These are phyloP conservation scores for Lissonota sp. DNA, from an alignment of 2,888 invertebrate genomes.

Conservation along the genomic window DNA sequence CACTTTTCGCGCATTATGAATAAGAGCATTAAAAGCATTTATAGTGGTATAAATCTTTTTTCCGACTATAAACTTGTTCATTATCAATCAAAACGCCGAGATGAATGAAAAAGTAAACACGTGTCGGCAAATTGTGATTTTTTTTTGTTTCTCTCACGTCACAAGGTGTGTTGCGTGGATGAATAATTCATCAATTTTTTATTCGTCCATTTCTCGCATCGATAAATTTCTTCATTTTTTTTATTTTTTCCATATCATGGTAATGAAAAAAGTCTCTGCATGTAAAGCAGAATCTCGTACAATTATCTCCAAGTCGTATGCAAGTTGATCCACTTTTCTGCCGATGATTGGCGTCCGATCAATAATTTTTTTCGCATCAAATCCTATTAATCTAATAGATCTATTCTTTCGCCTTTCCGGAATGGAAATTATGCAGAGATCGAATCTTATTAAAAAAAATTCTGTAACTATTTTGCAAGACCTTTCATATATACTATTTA, in stretches of 20 bases:
- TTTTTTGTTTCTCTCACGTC: conserved; percentile 19
- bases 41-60: too few relatives aligned
- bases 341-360: neutral
- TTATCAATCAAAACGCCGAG: too few relatives aligned
- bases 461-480: too few relatives aligned
- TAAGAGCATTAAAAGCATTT: too few relatives aligned
- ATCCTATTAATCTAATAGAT: too few relatives aligned
- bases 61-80: too few relatives aligned
- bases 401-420: too few relatives aligned
- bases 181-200: conserved; percentile 19
- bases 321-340: conserved; percentile 33
- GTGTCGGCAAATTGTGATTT: neutral
- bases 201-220: conserved; percentile 5
- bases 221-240: conserved; percentile 12
- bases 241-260: neutral
- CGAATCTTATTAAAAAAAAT: too few relatives aligned
- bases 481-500: too few relatives aligned
- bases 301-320: neutral
- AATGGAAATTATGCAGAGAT: too few relatives aligned
- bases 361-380: neutral
- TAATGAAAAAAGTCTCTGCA: neutral
- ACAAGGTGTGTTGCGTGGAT: neutral
- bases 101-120: too few relatives aligned
- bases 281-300: neutral
- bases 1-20: too few relatives aligned